These are phyloP conservation scores for Gymnobelideus leadbeateri DNA, from an alignment of 2,113 vertebrate genomes.

Conservation along the genomic window DNA sequence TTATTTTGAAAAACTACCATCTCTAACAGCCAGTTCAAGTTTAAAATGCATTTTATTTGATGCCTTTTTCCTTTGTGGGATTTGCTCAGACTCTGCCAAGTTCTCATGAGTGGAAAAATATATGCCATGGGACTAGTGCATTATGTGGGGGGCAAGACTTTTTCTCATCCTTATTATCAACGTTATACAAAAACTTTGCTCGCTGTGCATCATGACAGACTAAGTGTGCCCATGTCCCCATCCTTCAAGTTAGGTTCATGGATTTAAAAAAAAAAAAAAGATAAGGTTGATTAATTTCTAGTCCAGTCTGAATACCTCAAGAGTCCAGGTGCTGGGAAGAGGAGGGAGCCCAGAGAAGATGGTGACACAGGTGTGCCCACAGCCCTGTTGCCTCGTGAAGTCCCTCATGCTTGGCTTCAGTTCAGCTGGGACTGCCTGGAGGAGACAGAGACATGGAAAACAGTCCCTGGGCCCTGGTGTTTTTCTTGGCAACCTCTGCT, in stretches of 20 bases:
- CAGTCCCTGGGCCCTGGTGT: neutral
- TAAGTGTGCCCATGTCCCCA: fast-evolving
- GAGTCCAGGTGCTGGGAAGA: neutral
- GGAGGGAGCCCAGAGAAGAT: neutral
- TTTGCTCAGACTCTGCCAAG: neutral
- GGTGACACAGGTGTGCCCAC: neutral
- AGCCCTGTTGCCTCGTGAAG: neutral
- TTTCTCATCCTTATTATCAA: neutral
- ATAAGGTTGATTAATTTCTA: neutral
- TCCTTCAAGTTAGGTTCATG: neutral
- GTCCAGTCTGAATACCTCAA: neutral
- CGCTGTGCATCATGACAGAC: neutral
- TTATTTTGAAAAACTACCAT: neutral
- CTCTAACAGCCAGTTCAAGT: neutral
- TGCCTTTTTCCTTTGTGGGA: neutral
- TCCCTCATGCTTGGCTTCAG: neutral
- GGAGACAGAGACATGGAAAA: neutral
- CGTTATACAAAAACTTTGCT: neutral
- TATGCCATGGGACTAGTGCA: slow-evolving; percentile 17
- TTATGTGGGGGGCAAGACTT: neutral
- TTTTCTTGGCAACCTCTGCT: neutral
- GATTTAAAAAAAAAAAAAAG: neutral
- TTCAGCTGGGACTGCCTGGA: neutral
- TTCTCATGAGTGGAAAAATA: slow-evolving; percentile 19
- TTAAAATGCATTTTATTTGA: neutral